Evolutionary conservation across 2,113 vertebrate species (phyloP).

Genomic region (Phylloscopus whistleri): DNA sequence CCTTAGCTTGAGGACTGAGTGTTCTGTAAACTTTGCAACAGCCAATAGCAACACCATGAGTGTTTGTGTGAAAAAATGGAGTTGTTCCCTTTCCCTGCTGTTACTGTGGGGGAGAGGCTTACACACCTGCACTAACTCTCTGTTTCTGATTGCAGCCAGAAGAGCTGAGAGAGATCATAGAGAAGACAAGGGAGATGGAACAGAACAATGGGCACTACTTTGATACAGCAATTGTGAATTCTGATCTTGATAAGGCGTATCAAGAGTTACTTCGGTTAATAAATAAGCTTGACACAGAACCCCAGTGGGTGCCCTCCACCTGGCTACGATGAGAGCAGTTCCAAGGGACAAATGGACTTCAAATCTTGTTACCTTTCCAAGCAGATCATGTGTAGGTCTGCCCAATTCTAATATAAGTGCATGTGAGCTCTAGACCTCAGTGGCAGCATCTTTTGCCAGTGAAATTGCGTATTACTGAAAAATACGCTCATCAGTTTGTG

Average conservation of each 20-base stretch:
- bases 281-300: slow-evolving; percentile 93
- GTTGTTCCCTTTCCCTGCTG: background rate
- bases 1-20: background rate
- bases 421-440: background rate
- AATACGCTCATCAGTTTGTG: background rate
- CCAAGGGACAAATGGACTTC: slow-evolving; percentile 6
- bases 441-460: slow-evolving; percentile 16
- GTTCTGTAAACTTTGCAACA: background rate
- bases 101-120: background rate
- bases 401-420: background rate
- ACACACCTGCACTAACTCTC: background rate
- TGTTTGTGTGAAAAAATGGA: background rate
- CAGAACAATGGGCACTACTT: slow-evolving; percentile 91
- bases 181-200: slow-evolving; percentile 96
- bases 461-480: background rate
- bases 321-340: slow-evolving; percentile 83
- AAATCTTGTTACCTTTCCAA: background rate
- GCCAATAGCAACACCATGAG: background rate
- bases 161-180: slow-evolving; percentile 89
- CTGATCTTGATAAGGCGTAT: slow-evolving; percentile 87
- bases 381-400: background rate
- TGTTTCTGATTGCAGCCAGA: slow-evolving; percentile 79
- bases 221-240: slow-evolving; percentile 88
- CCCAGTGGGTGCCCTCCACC: slow-evolving; percentile 96
- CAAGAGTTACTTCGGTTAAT: slow-evolving; percentile 88